phyloP scores from a whole-genome alignment of 2,888 invertebrate genomes.

The Cheilosia scutellata region DNA sequence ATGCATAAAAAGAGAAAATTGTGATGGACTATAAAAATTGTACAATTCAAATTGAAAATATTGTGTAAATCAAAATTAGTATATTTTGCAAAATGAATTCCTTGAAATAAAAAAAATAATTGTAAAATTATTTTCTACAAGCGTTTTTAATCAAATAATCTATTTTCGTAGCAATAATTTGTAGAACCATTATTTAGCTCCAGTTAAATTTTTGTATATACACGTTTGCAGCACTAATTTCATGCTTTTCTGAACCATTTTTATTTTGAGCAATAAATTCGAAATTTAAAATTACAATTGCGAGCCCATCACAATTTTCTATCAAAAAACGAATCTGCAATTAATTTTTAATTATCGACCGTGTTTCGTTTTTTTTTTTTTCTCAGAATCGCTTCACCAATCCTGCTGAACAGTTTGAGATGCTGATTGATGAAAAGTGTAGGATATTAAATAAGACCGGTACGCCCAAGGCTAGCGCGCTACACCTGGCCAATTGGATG shows the following conservation, averaged over 20 bases:
- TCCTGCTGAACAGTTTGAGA: constrained; percentile 85
- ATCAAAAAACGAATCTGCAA: constrained; percentile 61
- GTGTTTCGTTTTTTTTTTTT: constrained; percentile 9
- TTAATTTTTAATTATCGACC: background rate
- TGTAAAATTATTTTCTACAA: constrained; percentile 78
- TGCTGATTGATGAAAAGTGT: constrained; percentile 87
- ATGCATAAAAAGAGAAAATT: constrained; percentile 67
- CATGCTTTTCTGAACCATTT: constrained; percentile 41
- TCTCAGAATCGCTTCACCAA: constrained; percentile 76
- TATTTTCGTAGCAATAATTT: constrained; percentile 42
- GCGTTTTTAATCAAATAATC: constrained; percentile 84
- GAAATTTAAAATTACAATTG: constrained; percentile 66
- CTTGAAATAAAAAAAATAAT: constrained; percentile 15
- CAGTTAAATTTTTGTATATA: constrained; percentile 30
- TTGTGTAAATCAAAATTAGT: constrained; percentile 1
- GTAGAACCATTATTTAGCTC: constrained; percentile 25
- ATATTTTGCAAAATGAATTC: background rate
- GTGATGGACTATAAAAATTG: constrained; percentile 82
- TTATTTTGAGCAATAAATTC: constrained; percentile 53
- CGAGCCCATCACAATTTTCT: constrained; percentile 84
- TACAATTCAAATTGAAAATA: constrained; percentile 31
- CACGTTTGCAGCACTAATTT: constrained; percentile 49
- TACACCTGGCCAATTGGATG: constrained; percentile 93
- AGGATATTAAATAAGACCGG: constrained; percentile 87
- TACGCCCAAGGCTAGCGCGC: constrained; percentile 88